Conservation (phyloP, 2,113 vertebrate genomes). For the Prunella himalayana region DNA sequence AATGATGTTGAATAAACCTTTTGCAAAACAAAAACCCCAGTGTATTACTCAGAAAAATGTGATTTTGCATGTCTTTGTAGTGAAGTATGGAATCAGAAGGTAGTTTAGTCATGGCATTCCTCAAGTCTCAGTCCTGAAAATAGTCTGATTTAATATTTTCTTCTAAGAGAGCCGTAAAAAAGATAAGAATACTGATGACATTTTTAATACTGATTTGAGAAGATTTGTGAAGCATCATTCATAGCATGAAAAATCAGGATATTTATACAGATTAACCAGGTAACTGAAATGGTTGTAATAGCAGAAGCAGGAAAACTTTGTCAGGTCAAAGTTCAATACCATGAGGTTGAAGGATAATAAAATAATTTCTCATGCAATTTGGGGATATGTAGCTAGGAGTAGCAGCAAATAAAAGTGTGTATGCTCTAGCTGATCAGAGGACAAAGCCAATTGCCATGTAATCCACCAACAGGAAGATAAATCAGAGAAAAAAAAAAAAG, state of each 20-base stretch:
- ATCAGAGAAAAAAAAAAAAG: neutral
- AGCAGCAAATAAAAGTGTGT: neutral
- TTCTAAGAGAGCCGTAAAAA: neutral
- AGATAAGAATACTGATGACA: neutral
- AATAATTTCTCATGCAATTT: neutral
- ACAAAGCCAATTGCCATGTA: neutral
- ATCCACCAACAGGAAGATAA: neutral
- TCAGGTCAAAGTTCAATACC: neutral
- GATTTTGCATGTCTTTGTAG: neutral
- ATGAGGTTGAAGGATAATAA: neutral
- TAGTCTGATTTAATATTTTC: neutral
- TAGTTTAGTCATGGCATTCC: neutral
- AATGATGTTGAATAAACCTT: neutral
- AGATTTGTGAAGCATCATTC: neutral
- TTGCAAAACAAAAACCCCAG: neutral
- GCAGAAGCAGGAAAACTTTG: neutral
- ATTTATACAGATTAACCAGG: neutral
- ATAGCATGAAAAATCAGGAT: neutral
- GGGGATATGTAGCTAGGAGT: neutral
- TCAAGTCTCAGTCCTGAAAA: neutral
- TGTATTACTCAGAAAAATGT: neutral
- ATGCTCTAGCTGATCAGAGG: neutral
- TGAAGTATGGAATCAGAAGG: neutral
- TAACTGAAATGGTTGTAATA: neutral
- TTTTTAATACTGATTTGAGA: neutral